These are phyloP conservation scores for Tetragonisca angustula DNA, from an alignment of 2,888 invertebrate species.

Conservation along the genomic window DNA sequence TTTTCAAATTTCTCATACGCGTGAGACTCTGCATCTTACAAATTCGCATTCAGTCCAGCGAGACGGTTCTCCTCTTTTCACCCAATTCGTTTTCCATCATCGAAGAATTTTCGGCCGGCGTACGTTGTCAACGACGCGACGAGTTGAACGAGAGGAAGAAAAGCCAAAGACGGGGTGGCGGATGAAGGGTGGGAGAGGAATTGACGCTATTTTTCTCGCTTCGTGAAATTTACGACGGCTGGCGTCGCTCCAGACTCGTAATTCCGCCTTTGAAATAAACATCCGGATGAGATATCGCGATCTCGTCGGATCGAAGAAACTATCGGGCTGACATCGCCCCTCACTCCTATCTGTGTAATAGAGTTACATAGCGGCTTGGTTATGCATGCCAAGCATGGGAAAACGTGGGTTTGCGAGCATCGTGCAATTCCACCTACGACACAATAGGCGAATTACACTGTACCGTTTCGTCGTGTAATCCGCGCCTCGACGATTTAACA, in stretches of 20 bases:
- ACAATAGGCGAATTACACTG: slow-evolving; percentile 41
- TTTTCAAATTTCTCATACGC: no score
- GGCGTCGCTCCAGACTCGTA: slow-evolving; percentile 82
- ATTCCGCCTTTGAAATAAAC: slow-evolving; percentile 81
- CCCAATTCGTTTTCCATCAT: slow-evolving; percentile 42
- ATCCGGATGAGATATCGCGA: slow-evolving; percentile 75
- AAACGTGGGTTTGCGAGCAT: slow-evolving; percentile 6
- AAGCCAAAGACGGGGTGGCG: not conserved
- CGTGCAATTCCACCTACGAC: slow-evolving; percentile 27
- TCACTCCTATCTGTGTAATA: slow-evolving; percentile 52
- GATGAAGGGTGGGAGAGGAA: slow-evolving; percentile 64
- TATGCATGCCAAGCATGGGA: slow-evolving; percentile 55
- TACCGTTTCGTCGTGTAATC: slow-evolving; percentile 53
- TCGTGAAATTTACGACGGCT: slow-evolving; percentile 81
- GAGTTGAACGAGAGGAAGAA: slow-evolving; percentile 60
- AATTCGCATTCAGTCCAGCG: no score
- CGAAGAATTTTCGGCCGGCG: slow-evolving; percentile 50
- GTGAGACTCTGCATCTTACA: no score
- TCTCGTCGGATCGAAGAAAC: slow-evolving; percentile 73
- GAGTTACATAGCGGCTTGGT: slow-evolving; percentile 61
- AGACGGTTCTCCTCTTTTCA: not conserved
- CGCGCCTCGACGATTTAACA: slow-evolving; percentile 31
- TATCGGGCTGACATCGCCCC: slow-evolving; percentile 68
- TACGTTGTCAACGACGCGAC: slow-evolving; percentile 69
- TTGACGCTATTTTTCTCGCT: slow-evolving; percentile 82